Evolutionary conservation across 2,797 vertebrate genomes (phyloP).

Genomic region (Girardinus metallicus): DNA sequence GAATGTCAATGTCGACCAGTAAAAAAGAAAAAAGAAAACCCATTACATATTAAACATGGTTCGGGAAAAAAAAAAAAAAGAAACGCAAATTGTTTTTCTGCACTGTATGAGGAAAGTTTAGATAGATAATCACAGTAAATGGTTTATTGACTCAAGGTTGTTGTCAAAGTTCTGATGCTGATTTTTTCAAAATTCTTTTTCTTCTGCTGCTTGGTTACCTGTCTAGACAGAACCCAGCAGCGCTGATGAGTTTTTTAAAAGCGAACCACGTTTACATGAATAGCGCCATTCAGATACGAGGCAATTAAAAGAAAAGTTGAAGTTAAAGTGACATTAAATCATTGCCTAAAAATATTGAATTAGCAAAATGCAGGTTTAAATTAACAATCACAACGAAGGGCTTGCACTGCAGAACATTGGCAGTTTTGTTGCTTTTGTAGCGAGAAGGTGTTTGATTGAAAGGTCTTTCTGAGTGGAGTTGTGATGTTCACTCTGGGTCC

Average conservation of each 20-base stretch:
- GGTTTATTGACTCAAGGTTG: slow-evolving; percentile 4
- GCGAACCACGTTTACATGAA: background rate
- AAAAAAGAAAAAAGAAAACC: slow-evolving; percentile 14
- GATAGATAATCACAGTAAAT: background rate
- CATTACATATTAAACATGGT: slow-evolving; percentile 18
- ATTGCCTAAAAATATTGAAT: background rate
- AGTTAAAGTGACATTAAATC: background rate
- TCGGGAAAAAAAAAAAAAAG: slow-evolving; percentile 1
- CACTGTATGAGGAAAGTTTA: background rate
- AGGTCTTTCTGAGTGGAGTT: background rate
- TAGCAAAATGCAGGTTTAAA: background rate
- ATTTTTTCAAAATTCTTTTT: background rate
- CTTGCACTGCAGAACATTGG: background rate
- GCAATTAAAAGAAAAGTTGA: background rate
- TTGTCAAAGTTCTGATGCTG: slow-evolving; percentile 1
- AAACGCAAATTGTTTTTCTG: slow-evolving; percentile 5
- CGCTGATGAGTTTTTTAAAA: background rate
- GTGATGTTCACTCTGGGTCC: too few species aligned
- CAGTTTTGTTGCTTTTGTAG: background rate
- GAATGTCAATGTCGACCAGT: slow-evolving; percentile 30
- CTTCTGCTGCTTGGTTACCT: background rate
- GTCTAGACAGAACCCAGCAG: background rate
- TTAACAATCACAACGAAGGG: background rate
- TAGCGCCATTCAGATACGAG: too few species aligned
- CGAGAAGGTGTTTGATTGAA: background rate